Base-by-base conservation (phyloP, 1,140 invertebrate genomes). In the Bacillus rossius region DNA sequence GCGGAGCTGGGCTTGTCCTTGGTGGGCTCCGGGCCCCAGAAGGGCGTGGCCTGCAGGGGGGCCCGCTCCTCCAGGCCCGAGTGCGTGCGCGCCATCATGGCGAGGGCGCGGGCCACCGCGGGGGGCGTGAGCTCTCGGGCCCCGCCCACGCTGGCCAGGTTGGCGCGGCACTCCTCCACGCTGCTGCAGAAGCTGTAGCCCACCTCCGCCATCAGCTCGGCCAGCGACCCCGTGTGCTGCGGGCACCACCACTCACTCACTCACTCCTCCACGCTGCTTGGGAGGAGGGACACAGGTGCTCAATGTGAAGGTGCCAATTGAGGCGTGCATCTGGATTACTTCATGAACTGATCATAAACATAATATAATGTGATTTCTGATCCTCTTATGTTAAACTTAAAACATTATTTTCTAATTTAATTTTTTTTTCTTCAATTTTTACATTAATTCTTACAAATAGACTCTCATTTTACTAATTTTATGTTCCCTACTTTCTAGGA, bases 121-220 rank as follows among this genome's bases (percentile, higher is more conserved):
- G 85, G 75, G n/a, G 94, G 81, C 20, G 87, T 82, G 42, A 92
- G 79, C 69, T 94, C 89, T 59, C 84, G 72, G 19, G 63, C 61
- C 2, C 81, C 81, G 2, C 84, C 83, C 59, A 94, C 81, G 66
- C 88, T 89, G 40, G 87, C 74, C 63, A 98, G 77, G 63, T 88
- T 85, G 64, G 83, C 85, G 63, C 92, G 84, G 70, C 94, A 97
- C 77, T 95, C 92, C 75, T 97, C 94, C 47, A 93, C 77, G 40
- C 83, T 89, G 51, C 81, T 79, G 54, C 92, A 96, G 71, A 96
- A 95, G 57, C 83, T 79, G 73, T 92, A 95, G 38, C 94, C 92
- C 65, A 94, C 83, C 77, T 98, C 94, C 70, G 88, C 82, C 64
- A 97, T 86, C 65, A 96, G 79, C 67, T 96, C 89, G 55, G 87